Evolutionary conservation across 1,140 invertebrate genomes (phyloP).

Genomic region (Wiebesia pumilae): DNA sequence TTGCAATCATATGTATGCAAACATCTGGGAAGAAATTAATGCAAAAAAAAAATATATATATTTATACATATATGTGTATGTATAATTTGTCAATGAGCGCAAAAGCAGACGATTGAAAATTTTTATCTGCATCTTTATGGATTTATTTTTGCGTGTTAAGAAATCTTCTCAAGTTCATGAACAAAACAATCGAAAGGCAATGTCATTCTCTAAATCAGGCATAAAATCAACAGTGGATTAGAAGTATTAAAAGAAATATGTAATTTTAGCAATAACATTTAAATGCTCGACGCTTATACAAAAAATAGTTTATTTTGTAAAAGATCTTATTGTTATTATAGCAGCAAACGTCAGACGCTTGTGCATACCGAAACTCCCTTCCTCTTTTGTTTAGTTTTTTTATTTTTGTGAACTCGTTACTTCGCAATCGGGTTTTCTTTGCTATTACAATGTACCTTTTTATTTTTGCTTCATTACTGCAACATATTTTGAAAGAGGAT

Average conservation of each 20-base stretch:
- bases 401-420: constrained; percentile 10
- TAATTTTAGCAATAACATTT: constrained; percentile 47
- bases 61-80: constrained; percentile 11
- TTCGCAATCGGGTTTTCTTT: constrained; percentile 29
- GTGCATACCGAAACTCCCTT: not conserved
- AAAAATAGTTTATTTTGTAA: constrained; percentile 32
- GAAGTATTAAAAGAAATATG: constrained; percentile 18
- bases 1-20: constrained; percentile 11
- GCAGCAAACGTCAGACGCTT: constrained; percentile 22
- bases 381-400: constrained; percentile 24
- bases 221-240: constrained; percentile 17
- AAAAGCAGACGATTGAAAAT: constrained; percentile 17
- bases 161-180: constrained; percentile 21
- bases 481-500: not conserved
- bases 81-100: constrained; percentile 27
- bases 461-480: constrained; percentile 43
- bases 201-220: constrained; percentile 17
- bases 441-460: constrained; percentile 25
- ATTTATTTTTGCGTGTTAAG: constrained; percentile 4
- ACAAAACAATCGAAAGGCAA: constrained; percentile 16
- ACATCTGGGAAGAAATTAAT: constrained; percentile 24
- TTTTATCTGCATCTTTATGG: constrained; percentile 20
- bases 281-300: constrained; percentile 34
- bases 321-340: constrained; percentile 38
- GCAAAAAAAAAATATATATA: not conserved